These are phyloP conservation scores for Eupeodes latifasciatus DNA, from an alignment of 2,888 invertebrate species.

Conservation along the genomic window DNA sequence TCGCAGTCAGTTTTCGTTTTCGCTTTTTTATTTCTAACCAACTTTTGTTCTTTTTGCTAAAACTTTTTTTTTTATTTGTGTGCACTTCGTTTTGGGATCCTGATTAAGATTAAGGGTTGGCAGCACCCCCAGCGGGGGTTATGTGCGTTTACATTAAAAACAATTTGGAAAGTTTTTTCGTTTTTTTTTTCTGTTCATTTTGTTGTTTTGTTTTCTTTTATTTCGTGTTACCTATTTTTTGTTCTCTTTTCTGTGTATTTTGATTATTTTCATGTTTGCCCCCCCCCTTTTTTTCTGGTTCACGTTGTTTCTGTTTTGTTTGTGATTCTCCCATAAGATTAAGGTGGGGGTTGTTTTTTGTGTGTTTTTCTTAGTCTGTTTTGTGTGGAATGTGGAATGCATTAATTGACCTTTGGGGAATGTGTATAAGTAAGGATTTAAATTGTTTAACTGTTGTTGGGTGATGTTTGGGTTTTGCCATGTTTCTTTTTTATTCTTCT, in stretches of 20 bases:
- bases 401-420: conserved; percentile 76
- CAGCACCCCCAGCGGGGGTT: conserved; percentile 68
- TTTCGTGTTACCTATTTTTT: conserved; percentile 57
- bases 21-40: conserved; percentile 16
- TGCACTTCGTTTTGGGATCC: conserved; percentile 65
- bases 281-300: conserved; percentile 33
- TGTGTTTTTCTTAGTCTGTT: conserved; percentile 7
- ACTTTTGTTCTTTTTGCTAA: conserved; percentile 27
- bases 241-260: conserved; percentile 54
- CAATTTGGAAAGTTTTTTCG: conserved; percentile 69
- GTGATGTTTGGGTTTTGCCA: conserved; percentile 50
- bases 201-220: conserved; percentile 8
- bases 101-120: conserved; percentile 76
- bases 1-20: background rate
- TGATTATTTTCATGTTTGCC: conserved; percentile 69
- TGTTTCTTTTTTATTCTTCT: conserved; percentile 13
- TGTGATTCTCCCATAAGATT: background rate
- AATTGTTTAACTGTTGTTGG: conserved; percentile 73
- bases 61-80: conserved; percentile 47
- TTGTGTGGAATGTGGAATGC: conserved; percentile 72
- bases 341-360: background rate
- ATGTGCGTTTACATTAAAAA: conserved; percentile 74
- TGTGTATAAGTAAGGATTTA: conserved; percentile 74
- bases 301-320: conserved; percentile 25
- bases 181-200: conserved; percentile 22